Evolutionary conservation across 2,888 invertebrate genomes (phyloP).

Genomic region (Parascotia fuliginaria): DNA sequence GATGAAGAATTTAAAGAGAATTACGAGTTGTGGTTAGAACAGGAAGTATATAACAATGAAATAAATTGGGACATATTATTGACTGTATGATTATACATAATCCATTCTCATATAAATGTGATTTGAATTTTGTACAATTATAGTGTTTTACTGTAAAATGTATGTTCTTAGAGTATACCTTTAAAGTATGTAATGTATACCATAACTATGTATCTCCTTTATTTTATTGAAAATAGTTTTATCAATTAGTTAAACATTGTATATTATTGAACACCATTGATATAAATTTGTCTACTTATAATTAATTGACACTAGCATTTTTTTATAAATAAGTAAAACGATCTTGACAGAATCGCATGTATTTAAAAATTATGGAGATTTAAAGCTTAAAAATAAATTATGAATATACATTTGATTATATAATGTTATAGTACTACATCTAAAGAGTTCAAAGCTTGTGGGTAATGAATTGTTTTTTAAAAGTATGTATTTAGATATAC

Average conservation of each 20-base stretch:
- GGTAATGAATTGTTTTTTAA: conserved; percentile 40
- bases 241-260: conserved; percentile 31
- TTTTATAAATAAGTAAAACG: conserved; percentile 34
- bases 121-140: conserved; percentile 48
- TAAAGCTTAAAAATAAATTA: conserved; percentile 23
- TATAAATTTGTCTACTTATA: conserved; percentile 39
- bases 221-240: conserved; percentile 42
- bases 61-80: conserved; percentile 90
- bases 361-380: conserved; percentile 24
- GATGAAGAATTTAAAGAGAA: conserved; percentile 97
- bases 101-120: conserved; percentile 21
- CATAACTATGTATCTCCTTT: conserved; percentile 30
- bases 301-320: conserved; percentile 41
- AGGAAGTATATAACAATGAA: conserved; percentile 96
- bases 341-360: conserved; percentile 34
- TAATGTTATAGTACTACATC: conserved; percentile 14
- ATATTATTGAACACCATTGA: conserved; percentile 35
- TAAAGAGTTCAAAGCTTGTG: conserved; percentile 28
- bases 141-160: too few species aligned
- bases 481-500: conserved; percentile 31
- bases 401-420: conserved; percentile 27
- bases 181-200: too few species aligned
- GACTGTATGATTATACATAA: conserved; percentile 51
- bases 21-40: conserved; percentile 97
- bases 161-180: too few species aligned